Evolutionary conservation across 2,797 vertebrate genomes (phyloP), one percentile per base, ranked within the genome.

Genomic region (Apogon talboti): DNA sequence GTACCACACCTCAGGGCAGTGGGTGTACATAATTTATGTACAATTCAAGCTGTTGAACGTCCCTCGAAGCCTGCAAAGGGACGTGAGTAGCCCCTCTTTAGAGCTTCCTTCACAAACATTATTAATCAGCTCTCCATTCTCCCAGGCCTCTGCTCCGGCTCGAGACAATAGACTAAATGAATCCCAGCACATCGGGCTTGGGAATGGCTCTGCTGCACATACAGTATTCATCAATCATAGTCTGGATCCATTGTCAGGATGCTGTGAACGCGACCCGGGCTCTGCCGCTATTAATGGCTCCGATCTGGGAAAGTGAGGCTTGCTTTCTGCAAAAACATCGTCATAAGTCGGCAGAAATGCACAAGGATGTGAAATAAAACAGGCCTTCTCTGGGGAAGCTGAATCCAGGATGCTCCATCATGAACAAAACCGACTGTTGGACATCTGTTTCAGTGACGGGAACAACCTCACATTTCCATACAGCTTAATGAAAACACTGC

Each of bases 221-320:
- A 77, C 80, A 80, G 74, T 82, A 64, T 72, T 74, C 84, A 87
- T 88, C 76, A 68, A 81, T 87, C 87, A 85, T 73, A 13, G 72
- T 75, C 76, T 50, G 61, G 0, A 72, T 52, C 67, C 24, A 57
- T 74, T 83, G 82, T 79, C 66, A 50, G 69, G 57, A 63, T 4
- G 55, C 66, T 47, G 68, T 40, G 71, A 64, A 54, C 12, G 35
- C 14, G 35, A 74, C 44, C 58, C 54, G 3, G 46, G 14, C 37
- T 0, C 66, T 7, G 46, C 44, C 19, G 70, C 69, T 42, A 2
- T 44, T 38, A 64, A 33, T 30, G 53, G 13, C 47, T 40, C 16
- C 2, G 33, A 71, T 53, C 53, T 71, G 73, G 62, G 65, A 80
- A 78, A 1, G 37, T 10, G 38, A 41, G 19, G 41, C 11, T 16